Percentiles rank a stretch among this genome's conserved stretches.
phyloP scores from a whole-genome alignment of 2,797 vertebrate genomes.

The Avahi laniger region DNA sequence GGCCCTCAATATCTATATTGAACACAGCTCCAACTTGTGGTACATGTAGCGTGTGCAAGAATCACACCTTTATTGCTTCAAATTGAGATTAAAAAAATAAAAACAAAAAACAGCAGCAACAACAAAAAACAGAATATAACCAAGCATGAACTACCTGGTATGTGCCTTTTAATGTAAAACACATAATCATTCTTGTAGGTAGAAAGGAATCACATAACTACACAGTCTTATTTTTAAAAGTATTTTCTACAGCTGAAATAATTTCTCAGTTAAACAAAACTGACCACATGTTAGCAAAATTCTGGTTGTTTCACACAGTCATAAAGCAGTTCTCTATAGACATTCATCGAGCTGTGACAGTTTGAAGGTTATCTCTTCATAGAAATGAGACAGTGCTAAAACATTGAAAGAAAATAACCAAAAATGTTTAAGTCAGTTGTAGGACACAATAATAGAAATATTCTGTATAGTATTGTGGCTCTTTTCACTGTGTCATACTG shows the following conservation, averaged over 20 bases:
- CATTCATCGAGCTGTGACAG: background rate
- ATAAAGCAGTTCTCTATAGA: background rate
- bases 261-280: constrained; percentile 47
- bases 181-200: background rate
- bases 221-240: constrained; percentile 12
- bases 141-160: background rate
- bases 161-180: constrained; percentile 12
- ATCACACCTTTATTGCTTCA: constrained; percentile 20
- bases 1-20: background rate
- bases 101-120: background rate
- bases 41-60: background rate
- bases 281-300: constrained; percentile 8
- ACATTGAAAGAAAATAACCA: constrained; percentile 12
- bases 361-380: constrained; percentile 14
- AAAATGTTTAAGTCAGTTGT: background rate
- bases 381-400: background rate
- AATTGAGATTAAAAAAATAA: constrained; percentile 16
- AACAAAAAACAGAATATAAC: background rate
- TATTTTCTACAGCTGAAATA: constrained; percentile 27
- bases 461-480: background rate
- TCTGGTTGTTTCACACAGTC: background rate
- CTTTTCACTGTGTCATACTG: background rate
- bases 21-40: background rate
- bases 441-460: background rate
- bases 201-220: background rate